phyloP scores from a whole-genome alignment of 2,888 invertebrate species.

The Reticulitermes lucifugus region DNA sequence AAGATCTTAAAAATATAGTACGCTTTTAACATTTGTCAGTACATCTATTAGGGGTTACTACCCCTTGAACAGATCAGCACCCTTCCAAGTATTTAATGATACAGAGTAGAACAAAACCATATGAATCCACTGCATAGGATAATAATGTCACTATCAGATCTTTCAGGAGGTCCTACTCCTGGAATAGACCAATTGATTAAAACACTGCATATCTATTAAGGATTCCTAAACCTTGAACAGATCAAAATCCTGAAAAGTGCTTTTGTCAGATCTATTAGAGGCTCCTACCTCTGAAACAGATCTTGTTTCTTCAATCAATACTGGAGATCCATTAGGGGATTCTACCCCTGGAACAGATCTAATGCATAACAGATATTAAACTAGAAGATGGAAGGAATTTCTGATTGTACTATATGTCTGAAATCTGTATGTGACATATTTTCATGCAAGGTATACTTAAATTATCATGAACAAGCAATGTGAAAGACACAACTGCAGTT shows the following conservation, averaged over 20 bases:
- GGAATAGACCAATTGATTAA: slow-evolving; percentile 20
- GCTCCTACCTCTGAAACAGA: slow-evolving; percentile 30
- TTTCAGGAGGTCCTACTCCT: background rate
- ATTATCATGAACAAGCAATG: too few species aligned
- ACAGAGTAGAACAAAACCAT: background rate
- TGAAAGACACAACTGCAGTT: too few species aligned
- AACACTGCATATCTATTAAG: slow-evolving; percentile 29
- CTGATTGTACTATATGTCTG: background rate
- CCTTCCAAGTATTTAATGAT: background rate
- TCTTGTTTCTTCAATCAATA: background rate
- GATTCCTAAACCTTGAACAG: slow-evolving; percentile 33
- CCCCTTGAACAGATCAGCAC: slow-evolving; percentile 49
- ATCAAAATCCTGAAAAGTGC: slow-evolving; percentile 7
- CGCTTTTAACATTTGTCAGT: background rate
- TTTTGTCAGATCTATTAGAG: slow-evolving; percentile 22
- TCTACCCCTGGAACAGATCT: slow-evolving; percentile 28
- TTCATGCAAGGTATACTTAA: too few species aligned
- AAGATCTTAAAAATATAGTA: too few species aligned
- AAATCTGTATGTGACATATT: too few species aligned
- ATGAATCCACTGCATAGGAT: background rate
- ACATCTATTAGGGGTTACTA: slow-evolving; percentile 51
- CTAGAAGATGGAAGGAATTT: background rate
- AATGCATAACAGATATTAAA: background rate
- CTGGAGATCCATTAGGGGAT: slow-evolving; percentile 23
- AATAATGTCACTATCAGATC: slow-evolving; percentile 2